A percentile compares a stretch with the other conserved stretches of the same genome.
phyloP scores from a whole-genome alignment of 2,113 vertebrate species.

The Lophotis ruficrista region DNA sequence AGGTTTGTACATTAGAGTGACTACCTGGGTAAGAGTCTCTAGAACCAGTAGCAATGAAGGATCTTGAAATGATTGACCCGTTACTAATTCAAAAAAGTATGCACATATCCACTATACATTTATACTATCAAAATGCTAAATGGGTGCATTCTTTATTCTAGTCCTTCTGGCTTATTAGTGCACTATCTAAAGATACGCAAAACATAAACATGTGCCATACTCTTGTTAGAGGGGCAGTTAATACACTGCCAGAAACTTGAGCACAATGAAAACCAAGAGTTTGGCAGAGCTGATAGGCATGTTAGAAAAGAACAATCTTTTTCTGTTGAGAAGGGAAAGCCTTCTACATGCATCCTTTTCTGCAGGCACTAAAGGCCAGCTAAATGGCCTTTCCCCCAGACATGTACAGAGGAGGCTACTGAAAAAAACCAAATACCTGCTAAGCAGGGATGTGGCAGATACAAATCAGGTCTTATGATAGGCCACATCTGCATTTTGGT shows the following conservation, averaged over 20 bases:
- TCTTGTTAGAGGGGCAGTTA: neutral
- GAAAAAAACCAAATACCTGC: neutral
- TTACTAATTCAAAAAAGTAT: neutral
- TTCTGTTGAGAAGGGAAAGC: neutral
- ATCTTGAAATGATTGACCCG: neutral
- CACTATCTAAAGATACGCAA: neutral
- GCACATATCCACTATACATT: neutral
- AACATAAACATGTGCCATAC: neutral
- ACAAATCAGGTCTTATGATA: neutral
- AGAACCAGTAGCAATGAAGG: neutral
- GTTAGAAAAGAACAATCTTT: neutral
- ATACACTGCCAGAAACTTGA: neutral
- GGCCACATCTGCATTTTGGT: neutral
- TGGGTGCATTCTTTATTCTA: neutral
- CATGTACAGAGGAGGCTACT: neutral
- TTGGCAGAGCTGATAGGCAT: neutral
- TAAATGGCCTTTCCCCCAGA: fast-evolving
- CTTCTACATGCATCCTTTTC: neutral
- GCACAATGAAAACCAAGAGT: neutral
- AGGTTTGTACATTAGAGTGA: neutral
- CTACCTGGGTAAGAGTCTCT: neutral
- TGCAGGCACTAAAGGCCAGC: neutral
- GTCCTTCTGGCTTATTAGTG: neutral
- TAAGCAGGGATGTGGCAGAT: neutral
- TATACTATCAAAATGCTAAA: neutral